Percentiles rank a stretch among this genome's conserved stretches.
These are phyloP conservation scores for Watsonalla binaria DNA, from an alignment of 2,888 invertebrate species.

Conservation along the genomic window DNA sequence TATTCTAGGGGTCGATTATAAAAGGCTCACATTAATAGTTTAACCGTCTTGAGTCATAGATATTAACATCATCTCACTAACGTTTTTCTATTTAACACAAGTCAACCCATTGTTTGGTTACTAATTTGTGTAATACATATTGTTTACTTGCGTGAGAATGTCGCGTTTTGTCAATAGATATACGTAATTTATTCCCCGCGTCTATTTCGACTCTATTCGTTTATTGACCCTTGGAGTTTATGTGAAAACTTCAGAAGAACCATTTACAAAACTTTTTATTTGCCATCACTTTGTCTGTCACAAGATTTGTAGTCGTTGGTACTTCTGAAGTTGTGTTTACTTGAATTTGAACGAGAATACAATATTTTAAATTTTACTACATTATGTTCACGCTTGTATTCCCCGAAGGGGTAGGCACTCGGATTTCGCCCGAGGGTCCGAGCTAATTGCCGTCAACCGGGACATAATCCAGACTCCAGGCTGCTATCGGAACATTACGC, in stretches of 20 bases:
- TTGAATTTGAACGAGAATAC: too few relatives aligned
- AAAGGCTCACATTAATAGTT: conserved; percentile 3
- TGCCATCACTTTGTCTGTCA: neutral
- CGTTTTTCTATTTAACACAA: neutral
- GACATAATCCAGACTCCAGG: too few relatives aligned
- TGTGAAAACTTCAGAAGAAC: neutral
- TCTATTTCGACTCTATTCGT: neutral
- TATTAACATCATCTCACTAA: neutral
- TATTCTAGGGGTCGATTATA: conserved; percentile 8
- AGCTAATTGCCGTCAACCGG: too few relatives aligned
- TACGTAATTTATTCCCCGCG: neutral
- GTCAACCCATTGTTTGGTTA: conserved; percentile 19
- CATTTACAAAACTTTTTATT: neutral
- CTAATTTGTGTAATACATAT: conserved; percentile 34
- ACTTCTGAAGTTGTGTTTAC: too few relatives aligned
- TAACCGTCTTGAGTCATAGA: conserved; percentile 1
- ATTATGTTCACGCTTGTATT: too few relatives aligned
- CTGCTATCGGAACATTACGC: too few relatives aligned
- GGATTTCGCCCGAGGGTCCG: too few relatives aligned
- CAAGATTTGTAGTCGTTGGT: too few relatives aligned
- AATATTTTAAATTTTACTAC: too few relatives aligned
- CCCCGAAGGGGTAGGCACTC: too few relatives aligned
- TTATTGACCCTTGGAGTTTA: neutral
- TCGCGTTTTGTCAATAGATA: neutral
- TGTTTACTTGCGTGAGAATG: conserved; percentile 30